phyloP scores from a whole-genome alignment of 2,888 invertebrate genomes.

The Notodonta dromedarius region DNA sequence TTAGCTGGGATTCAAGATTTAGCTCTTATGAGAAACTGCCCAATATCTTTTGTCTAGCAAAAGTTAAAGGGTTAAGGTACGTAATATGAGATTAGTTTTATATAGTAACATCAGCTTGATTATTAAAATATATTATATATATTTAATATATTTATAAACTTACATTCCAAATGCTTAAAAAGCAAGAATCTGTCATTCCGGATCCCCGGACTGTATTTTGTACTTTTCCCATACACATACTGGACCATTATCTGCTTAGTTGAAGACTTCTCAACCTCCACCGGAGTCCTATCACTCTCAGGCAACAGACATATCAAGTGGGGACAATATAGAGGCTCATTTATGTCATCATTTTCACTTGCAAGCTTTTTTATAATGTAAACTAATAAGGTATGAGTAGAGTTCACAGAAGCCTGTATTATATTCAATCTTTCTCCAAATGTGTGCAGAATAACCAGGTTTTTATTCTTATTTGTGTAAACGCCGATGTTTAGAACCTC shows the following conservation, averaged over 20 bases:
- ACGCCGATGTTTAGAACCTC: constrained; percentile 82
- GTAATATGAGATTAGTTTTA: too few relatives aligned
- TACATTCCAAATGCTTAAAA: constrained; percentile 91
- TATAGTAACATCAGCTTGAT: too few relatives aligned
- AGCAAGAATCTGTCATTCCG: constrained; percentile 88
- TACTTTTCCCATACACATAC: constrained; percentile 87
- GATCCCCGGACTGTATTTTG: constrained; percentile 78
- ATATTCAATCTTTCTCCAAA: constrained; percentile 87
- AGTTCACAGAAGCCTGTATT: constrained; percentile 92
- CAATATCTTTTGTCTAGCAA: too few relatives aligned
- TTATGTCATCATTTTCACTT: constrained; percentile 52
- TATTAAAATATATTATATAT: background rate
- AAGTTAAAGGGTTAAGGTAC: too few relatives aligned
- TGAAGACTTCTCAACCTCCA: constrained; percentile 80
- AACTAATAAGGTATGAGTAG: constrained; percentile 86
- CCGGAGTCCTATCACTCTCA: constrained; percentile 61
- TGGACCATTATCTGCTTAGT: constrained; percentile 91
- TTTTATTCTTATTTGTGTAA: constrained; percentile 85
- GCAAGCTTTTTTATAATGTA: constrained; percentile 86
- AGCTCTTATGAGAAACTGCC: too few relatives aligned
- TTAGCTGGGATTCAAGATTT: too few relatives aligned
- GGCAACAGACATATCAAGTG: constrained; percentile 85
- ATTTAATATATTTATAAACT: constrained; percentile 56
- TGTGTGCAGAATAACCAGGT: constrained; percentile 84
- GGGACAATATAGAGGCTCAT: constrained; percentile 84